These are phyloP conservation scores for Drosophila greeni DNA, from an alignment of 2,888 invertebrate genomes.

Conservation along the genomic window DNA sequence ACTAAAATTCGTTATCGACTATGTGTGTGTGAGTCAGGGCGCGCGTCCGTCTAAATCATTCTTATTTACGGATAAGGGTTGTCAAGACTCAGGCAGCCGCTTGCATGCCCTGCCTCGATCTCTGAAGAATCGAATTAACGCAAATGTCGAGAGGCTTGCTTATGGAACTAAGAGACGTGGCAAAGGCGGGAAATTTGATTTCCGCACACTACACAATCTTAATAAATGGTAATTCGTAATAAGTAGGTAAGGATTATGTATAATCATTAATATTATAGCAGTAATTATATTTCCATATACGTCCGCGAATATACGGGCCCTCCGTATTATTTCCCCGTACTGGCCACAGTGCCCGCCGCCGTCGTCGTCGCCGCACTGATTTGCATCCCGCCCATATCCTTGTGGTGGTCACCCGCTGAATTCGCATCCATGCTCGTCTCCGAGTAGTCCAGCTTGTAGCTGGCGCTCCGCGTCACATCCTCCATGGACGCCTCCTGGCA, in stretches of 20 bases:
- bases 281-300: constrained; percentile 46
- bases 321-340: constrained; percentile 56
- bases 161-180: constrained; percentile 65
- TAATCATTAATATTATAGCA: constrained; percentile 53
- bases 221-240: constrained; percentile 62
- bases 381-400: constrained; percentile 50
- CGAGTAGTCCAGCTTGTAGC: constrained; percentile 84
- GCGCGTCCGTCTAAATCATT: constrained; percentile 35
- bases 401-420: constrained; percentile 37
- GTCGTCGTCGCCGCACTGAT: constrained; percentile 46
- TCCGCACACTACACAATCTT: constrained; percentile 68
- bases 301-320: constrained; percentile 31
- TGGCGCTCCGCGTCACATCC: constrained; percentile 88
- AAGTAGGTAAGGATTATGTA: constrained; percentile 65
- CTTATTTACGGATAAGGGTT: constrained; percentile 32
- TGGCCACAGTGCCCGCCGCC: constrained; percentile 47
- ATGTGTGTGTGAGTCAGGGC: constrained; percentile 27
- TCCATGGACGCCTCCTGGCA: constrained; percentile 96
- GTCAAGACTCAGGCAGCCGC: constrained; percentile 49
- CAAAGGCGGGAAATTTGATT: constrained; percentile 75
- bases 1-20: constrained; percentile 47
- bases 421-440: constrained; percentile 51
- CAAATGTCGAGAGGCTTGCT: constrained; percentile 59
- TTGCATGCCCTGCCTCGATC: constrained; percentile 13
- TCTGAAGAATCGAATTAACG: constrained; percentile 40